Evolutionary conservation across 2,888 invertebrate genomes (phyloP), one percentile per base, ranked within the genome.

Genomic region (Pheosia gnoma): DNA sequence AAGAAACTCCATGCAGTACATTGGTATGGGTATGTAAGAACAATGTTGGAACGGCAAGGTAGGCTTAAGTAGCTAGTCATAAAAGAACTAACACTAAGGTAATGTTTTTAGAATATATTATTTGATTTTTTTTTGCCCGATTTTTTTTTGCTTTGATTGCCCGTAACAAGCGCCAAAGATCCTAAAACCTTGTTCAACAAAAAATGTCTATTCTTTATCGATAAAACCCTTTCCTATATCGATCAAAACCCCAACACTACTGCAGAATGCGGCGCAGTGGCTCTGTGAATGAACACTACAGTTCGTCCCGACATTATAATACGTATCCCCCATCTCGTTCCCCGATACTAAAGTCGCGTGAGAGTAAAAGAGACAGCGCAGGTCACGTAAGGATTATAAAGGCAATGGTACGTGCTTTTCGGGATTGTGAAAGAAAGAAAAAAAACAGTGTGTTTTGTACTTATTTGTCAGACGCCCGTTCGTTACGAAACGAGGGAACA

Each of bases 251-350:
- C 69, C 77, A 84, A 69, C 91, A 79, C 90, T 91, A 88, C 72
- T 62, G 65, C 81, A 92, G 92, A 93, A 93, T 92, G 92, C 85
- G 83, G 92, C 81, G 87, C 89, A 88, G 88, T 89, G 82, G 85
- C 85, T 86, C 81, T 80, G 83, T 92, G 90, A 93, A 93, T 92
- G 93, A 91, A 89, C 85, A 87, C 86, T 85, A 82, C 81, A 85
- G 81, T 80, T 73, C 78, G 75, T 79, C 78, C 74, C 79, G 77
- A 71, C 74, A 25, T 74, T 78, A 74, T 73, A 78, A 74, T 68
- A 72, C 72, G 43, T n/a, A 62, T 79, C 68, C 55, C 79, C 77
- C 65, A 76, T 75, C 77, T 80, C 76, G 47, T 60, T 75, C 81
- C 9, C 54, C 63, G 68, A 4, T 36, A 63, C 38, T 53, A 59